Percentiles rank a stretch among this genome's conserved stretches.
phyloP scores from a whole-genome alignment of 1,140 invertebrate species.

The Pinna nobilis region DNA sequence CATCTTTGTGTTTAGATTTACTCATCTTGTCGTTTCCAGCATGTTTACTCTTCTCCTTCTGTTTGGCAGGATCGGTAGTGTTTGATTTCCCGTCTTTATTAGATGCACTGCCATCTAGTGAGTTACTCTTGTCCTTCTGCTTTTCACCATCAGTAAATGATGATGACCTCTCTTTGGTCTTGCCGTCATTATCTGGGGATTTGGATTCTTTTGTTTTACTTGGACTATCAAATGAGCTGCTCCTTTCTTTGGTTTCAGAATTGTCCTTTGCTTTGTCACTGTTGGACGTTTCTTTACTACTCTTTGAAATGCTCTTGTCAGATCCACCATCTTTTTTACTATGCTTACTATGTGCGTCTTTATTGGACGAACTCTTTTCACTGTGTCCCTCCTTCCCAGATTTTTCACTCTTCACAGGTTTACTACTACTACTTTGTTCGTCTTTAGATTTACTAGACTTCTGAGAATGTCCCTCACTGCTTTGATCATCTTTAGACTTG shows the following conservation, averaged over 20 bases:
- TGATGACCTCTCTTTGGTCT: conserved; percentile 19
- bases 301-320: no score
- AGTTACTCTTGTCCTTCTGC: conserved; percentile 61
- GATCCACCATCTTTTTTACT: conserved; percentile 7
- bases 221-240: conserved; percentile 4
- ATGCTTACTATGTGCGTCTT: not conserved
- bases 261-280: conserved; percentile 22
- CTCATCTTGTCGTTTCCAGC: conserved; percentile 7
- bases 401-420: conserved; percentile 29
- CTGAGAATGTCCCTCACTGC: conserved; percentile 18
- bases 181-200: not conserved
- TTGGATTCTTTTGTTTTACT: conserved; percentile 5
- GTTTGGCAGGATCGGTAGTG: conserved; percentile 7
- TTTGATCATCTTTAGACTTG: conserved; percentile 15
- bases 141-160: conserved; percentile 48
- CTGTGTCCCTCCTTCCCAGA: conserved; percentile 3
- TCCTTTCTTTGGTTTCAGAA: conserved; percentile 12
- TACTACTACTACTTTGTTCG: not conserved
- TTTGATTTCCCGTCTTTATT: conserved; percentile 26
- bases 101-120: not conserved
- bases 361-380: conserved; percentile 13
- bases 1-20: conserved; percentile 25
- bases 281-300: conserved; percentile 30
- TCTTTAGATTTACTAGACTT: conserved; percentile 37
- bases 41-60: conserved; percentile 31